A percentile compares a stretch with the other conserved stretches of the same genome.
phyloP scores from a whole-genome alignment of 2,888 invertebrate species.

The Leptura quadrifasciata region DNA sequence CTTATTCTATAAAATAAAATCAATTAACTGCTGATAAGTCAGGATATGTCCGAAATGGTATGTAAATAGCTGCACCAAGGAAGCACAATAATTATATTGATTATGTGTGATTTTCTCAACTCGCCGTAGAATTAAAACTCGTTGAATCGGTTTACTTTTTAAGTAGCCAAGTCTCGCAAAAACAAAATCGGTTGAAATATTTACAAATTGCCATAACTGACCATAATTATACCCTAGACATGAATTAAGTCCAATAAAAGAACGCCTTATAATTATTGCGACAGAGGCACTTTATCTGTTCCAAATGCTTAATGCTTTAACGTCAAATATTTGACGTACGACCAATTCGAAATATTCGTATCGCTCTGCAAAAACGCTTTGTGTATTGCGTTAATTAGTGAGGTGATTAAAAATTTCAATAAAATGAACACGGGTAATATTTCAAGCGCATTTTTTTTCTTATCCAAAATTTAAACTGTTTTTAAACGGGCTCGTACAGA shows the following conservation, averaged over 20 bases:
- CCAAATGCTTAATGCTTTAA: slow-evolving; percentile 8
- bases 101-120: slow-evolving; percentile 47
- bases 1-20: too few species aligned
- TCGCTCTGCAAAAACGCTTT: not conserved
- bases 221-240: slow-evolving; percentile 51
- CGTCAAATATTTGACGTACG: slow-evolving; percentile 22
- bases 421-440: not conserved
- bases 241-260: slow-evolving; percentile 47
- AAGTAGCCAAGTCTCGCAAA: slow-evolving; percentile 51
- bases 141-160: slow-evolving; percentile 44
- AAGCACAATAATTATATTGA: slow-evolving; percentile 48
- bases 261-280: slow-evolving; percentile 45
- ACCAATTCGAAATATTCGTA: not conserved
- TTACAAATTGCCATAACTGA: slow-evolving; percentile 48
- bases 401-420: not conserved
- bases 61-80: slow-evolving; percentile 42
- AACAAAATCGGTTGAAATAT: slow-evolving; percentile 48
- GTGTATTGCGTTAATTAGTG: not conserved
- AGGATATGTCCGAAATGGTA: not conserved
- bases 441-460: not conserved
- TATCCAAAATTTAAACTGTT: not conserved
- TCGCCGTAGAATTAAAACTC: slow-evolving; percentile 33
- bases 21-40: too few species aligned
- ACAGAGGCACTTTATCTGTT: slow-evolving; percentile 38
- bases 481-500: not conserved